Evolutionary conservation across 2,797 vertebrate species (phyloP).

Genomic region (Cyclopterus lumpus): DNA sequence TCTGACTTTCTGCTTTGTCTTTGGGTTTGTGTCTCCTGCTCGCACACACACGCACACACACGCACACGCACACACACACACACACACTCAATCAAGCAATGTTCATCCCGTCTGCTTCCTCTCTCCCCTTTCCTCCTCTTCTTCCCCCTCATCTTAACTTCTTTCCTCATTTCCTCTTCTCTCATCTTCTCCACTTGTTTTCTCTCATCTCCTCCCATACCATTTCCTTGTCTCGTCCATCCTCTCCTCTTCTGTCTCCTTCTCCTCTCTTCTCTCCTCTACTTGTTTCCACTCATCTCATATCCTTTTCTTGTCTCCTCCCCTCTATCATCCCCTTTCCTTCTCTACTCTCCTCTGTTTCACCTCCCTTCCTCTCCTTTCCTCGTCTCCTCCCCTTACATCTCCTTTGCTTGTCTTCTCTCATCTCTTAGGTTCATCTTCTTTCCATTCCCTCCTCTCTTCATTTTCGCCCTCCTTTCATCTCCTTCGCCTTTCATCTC

Average conservation of each 20-base stretch:
- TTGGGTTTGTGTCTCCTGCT: background rate
- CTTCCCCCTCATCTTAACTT: background rate
- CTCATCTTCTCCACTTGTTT: too few species aligned
- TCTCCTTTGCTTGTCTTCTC: background rate
- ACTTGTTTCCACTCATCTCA: background rate
- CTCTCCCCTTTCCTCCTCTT: background rate
- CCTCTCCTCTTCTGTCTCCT: background rate
- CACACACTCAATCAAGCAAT: too few species aligned
- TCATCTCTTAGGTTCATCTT: background rate
- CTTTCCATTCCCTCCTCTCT: background rate
- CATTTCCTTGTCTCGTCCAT: background rate
- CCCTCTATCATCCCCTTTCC: background rate
- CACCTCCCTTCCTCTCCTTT: background rate
- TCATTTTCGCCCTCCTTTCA: background rate
- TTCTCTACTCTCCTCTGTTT: background rate
- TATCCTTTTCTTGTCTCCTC: too few species aligned
- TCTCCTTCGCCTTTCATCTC: background rate
- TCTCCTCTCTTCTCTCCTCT: background rate
- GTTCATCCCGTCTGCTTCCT: too few species aligned
- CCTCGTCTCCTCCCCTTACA: background rate
- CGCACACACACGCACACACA: background rate
- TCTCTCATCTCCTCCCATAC: background rate
- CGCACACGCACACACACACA: background rate
- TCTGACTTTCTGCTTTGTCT: conserved; percentile 27
- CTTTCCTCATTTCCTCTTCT: background rate